Evolutionary conservation across 1,140 invertebrate genomes (phyloP).

Genomic region (Heliconius nattereri): DNA sequence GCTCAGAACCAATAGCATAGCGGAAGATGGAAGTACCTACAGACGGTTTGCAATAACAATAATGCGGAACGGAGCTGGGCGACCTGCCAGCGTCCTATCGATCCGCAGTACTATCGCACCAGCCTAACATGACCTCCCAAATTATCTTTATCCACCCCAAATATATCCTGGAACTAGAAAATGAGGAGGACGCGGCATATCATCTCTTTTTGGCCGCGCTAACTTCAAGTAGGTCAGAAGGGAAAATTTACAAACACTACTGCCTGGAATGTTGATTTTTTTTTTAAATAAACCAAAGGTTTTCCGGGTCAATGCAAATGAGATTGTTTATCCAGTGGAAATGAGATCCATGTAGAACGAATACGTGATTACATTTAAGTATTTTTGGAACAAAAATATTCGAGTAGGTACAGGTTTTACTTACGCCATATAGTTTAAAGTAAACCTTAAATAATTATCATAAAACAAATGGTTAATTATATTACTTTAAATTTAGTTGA

Average conservation of each 20-base stretch:
- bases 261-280: constrained; percentile 65
- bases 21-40: constrained; percentile 64
- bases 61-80: constrained; percentile 74
- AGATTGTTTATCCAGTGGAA: constrained; percentile 54
- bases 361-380: constrained; percentile 7
- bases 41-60: constrained; percentile 77
- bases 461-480: not conserved
- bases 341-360: constrained; percentile 16
- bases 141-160: constrained; percentile 50
- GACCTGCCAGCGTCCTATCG: constrained; percentile 77
- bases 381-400: not conserved
- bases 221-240: constrained; percentile 76
- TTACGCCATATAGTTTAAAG: not conserved
- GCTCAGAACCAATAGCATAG: constrained; percentile 66
- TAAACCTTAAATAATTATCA: not conserved
- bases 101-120: constrained; percentile 64
- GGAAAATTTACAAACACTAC: constrained; percentile 80
- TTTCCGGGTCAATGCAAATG: constrained; percentile 74
- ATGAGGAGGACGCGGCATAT: constrained; percentile 50
- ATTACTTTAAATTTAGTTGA: not conserved
- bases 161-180: constrained; percentile 44
- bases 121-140: constrained; percentile 61
- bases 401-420: not conserved
- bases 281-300: constrained; percentile 69
- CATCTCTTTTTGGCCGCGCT: constrained; percentile 54